Percentiles rank a stretch among this genome's conserved stretches.
Evolutionary conservation across 2,113 vertebrate genomes (phyloP).

Genomic region (Atrichornis clamosus): DNA sequence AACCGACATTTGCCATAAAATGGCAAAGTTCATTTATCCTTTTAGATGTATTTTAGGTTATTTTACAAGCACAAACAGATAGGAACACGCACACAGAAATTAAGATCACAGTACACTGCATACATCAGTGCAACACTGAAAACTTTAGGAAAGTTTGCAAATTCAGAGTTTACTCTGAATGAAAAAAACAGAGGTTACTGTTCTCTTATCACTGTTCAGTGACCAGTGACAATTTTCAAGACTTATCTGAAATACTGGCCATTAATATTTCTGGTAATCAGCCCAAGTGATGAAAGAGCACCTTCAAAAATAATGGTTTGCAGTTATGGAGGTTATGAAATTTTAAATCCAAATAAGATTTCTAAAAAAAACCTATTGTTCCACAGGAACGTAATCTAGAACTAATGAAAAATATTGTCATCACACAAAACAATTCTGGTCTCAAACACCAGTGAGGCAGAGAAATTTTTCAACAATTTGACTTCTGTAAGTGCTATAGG

Average conservation of each 20-base stretch:
- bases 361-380: not conserved
- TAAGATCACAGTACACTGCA: not conserved
- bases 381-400: not conserved
- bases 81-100: not conserved
- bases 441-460: not conserved
- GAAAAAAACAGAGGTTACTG: not conserved
- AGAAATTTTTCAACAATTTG: not conserved
- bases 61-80: not conserved
- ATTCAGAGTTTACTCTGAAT: not conserved
- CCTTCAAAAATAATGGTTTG: not conserved
- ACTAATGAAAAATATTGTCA: not conserved
- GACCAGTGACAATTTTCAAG: not conserved
- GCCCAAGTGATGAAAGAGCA: not conserved
- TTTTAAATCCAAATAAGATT: not conserved
- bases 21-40: not conserved
- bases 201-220: not conserved
- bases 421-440: not conserved
- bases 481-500: not conserved
- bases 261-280: not conserved
- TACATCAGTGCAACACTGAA: not conserved
- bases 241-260: not conserved
- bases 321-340: not conserved
- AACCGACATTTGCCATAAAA: not conserved
- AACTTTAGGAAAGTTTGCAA: not conserved
- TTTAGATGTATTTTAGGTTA: not conserved